Evolutionary conservation across 2,113 vertebrate genomes (phyloP), one percentile per base, ranked within the genome.

Genomic region (Phoxinus phoxinus): DNA sequence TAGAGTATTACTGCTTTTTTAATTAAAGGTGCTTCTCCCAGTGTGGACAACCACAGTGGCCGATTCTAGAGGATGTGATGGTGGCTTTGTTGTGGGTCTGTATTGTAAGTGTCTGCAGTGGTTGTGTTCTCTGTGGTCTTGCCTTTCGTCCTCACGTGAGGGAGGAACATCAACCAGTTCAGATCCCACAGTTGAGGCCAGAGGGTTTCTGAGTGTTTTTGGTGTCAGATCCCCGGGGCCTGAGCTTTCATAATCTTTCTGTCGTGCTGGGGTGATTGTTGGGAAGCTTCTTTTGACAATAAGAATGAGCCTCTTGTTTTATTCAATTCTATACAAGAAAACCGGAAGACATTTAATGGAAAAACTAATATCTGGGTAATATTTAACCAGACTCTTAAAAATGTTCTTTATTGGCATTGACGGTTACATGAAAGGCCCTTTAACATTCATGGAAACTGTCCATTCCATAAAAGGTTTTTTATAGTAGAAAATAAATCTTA

Each of bases 111-210:
- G 46, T 48, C 44, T 46, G 12, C 46, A 12, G 46, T 48, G 46
- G 46, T 48, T 48, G 19, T 90, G 86, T 4, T 89, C 73, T 53
- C 61, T 41, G 35, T 59, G 1, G n/a, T 71, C 12, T 58, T 25
- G 19, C n/a, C 71, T 6, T 37, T n/a, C 19, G 46, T 46, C 51
- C 15, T 6, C 41, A 27, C 41, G 23, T 25, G 71, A n/a, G 23
- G 0, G 41, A 74, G 2, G 23, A 51, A 21, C 65, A 19, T 32
- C 27, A 67, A 8, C 63, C 17, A 3, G 30, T 9, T 35, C 10
- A 8, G 30, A 35, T 32, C 65, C 7, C 35, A 21, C 30, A 35
- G 6, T 21, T 21, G 17, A 69, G 65, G 17, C 3, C 65, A 35
- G 17, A 19, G 51, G 37, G 37, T n/a, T n/a, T n/a, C 25, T 74